phyloP scores from a whole-genome alignment of 2,113 vertebrate species.

The Sterrhoptilus dennistouni region DNA sequence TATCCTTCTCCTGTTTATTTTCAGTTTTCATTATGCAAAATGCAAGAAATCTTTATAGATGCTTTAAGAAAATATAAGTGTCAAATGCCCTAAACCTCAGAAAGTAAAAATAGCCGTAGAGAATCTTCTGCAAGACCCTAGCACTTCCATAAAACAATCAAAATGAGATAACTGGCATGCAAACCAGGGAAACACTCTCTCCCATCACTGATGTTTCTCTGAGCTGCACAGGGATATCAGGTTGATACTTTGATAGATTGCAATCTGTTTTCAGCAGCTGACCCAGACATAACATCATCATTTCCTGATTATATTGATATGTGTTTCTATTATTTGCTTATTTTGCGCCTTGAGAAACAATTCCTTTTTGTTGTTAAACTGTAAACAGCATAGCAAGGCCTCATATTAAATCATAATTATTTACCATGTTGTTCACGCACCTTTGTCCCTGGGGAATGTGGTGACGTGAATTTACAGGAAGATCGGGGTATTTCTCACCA shows the following conservation, averaged over 20 bases:
- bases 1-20: neutral
- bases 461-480: constrained; percentile 97
- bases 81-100: neutral
- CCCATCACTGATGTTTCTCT: neutral
- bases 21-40: neutral
- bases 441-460: constrained; percentile 91
- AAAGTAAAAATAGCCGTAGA: neutral
- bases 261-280: constrained; percentile 78
- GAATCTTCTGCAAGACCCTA: neutral
- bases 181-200: neutral
- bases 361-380: constrained; percentile 83
- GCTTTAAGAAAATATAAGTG: neutral
- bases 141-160: neutral
- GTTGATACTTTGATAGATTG: constrained; percentile 73
- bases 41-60: neutral
- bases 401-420: constrained; percentile 94
- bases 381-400: constrained; percentile 87
- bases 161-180: neutral
- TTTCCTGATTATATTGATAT: constrained; percentile 86
- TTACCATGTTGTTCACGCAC: constrained; percentile 90
- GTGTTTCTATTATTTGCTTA: constrained; percentile 84
- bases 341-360: constrained; percentile 86
- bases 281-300: constrained; percentile 83
- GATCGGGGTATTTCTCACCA: constrained; percentile 99
- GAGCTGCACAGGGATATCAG: neutral